Percentiles rank a stretch among this genome's conserved stretches.
phyloP scores from a whole-genome alignment of 2,888 invertebrate species.

The Vanessa cardui region DNA sequence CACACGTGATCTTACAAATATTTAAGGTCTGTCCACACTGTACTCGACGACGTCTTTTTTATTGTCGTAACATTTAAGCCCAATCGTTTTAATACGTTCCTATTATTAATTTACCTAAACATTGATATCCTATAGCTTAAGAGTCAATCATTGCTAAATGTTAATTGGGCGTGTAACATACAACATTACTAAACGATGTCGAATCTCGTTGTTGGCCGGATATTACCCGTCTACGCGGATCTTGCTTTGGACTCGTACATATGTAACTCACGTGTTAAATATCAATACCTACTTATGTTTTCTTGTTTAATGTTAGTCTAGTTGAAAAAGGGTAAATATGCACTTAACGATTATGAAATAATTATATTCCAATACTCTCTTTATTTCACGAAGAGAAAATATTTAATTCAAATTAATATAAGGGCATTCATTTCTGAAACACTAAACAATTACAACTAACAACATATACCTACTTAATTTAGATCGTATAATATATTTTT shows the following conservation, averaged over 20 bases:
- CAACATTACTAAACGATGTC: conserved; percentile 1
- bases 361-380: too few species aligned
- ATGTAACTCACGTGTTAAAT: conserved; percentile 10
- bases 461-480: conserved; percentile 2
- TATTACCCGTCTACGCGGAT: conserved; percentile 29
- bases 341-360: too few species aligned
- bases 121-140: too few species aligned
- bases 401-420: not conserved
- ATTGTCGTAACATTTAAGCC: conserved; percentile 17
- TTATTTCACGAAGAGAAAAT: too few species aligned
- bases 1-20: conserved; percentile 44
- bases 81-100: not conserved
- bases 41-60: conserved; percentile 21
- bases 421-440: not conserved
- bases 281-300: not conserved
- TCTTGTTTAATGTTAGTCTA: not conserved
- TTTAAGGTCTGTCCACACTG: conserved; percentile 37
- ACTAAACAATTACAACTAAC: conserved; percentile 8
- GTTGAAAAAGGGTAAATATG: not conserved
- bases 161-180: conserved; percentile 1
- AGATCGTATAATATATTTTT: not conserved
- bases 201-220: conserved; percentile 36
- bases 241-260: conserved; percentile 6
- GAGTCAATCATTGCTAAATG: not conserved
- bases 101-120: not conserved